These are phyloP conservation scores for Emys orbicularis DNA, from an alignment of 2,797 vertebrate genomes.

Conservation along the genomic window DNA sequence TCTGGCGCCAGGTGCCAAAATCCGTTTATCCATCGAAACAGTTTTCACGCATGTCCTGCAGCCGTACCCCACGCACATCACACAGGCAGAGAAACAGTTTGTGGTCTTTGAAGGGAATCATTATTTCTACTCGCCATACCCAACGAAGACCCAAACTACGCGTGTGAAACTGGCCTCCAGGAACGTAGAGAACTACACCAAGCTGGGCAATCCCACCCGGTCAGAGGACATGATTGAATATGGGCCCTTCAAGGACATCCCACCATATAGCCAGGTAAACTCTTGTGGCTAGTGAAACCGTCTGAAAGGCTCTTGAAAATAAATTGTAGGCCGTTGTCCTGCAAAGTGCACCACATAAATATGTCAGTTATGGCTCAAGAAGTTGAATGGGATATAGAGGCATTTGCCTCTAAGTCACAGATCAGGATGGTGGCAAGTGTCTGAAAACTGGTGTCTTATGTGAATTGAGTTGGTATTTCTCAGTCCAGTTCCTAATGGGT, in stretches of 20 bases:
- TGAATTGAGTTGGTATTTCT: neutral
- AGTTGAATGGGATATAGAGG: neutral
- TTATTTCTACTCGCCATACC: slow-evolving; percentile 95
- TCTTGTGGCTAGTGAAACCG: neutral
- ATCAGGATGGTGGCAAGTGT: neutral
- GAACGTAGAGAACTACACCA: slow-evolving; percentile 94
- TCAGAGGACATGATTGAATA: slow-evolving; percentile 94
- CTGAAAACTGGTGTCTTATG: neutral
- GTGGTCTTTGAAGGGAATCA: slow-evolving; percentile 98
- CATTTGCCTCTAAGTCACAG: fast-evolving
- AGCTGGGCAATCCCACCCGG: slow-evolving; percentile 93
- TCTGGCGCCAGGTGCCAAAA: slow-evolving; percentile 88
- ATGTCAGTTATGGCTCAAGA: fast-evolving
- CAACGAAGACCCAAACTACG: slow-evolving; percentile 91
- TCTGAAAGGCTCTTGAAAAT: neutral
- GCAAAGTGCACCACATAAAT: neutral
- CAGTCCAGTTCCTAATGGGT: neutral
- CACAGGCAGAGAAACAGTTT: slow-evolving; percentile 96
- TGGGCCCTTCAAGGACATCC: slow-evolving; percentile 92
- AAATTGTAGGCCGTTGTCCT: neutral
- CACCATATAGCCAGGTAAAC: slow-evolving; percentile 92
- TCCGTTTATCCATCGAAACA: slow-evolving; percentile 91
- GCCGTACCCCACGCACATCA: slow-evolving; percentile 95
- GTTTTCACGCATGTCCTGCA: slow-evolving; percentile 93
- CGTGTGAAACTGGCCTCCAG: slow-evolving; percentile 94